Evolutionary conservation across 1,140 invertebrate species (phyloP).

Genomic region (Episyrphus balteatus): DNA sequence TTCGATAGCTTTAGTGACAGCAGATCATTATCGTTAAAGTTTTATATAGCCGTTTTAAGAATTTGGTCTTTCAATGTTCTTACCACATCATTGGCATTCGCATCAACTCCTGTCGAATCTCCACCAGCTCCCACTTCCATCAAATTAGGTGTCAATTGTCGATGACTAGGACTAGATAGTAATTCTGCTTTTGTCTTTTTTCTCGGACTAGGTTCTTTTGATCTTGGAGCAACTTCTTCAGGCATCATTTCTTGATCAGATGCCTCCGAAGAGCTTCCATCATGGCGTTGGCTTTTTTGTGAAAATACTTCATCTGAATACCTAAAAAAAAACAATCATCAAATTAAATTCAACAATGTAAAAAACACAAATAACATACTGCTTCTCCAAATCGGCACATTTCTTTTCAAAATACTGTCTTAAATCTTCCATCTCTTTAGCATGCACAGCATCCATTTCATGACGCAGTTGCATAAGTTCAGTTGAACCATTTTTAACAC

Average conservation of each 20-base stretch:
- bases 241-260: slow-evolving; percentile 27
- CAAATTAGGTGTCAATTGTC: slow-evolving; percentile 26
- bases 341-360: slow-evolving; percentile 5
- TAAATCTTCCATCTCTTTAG: slow-evolving; percentile 63
- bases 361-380: slow-evolving; percentile 39
- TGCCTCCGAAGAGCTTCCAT: slow-evolving; percentile 17
- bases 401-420: slow-evolving; percentile 67
- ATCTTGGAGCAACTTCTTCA: slow-evolving; percentile 12
- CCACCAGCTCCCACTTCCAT: neutral
- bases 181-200: slow-evolving; percentile 26
- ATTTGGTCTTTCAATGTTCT: slow-evolving; percentile 6
- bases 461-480: slow-evolving; percentile 41
- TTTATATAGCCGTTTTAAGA: too few relatives aligned
- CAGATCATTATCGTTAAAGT: too few relatives aligned
- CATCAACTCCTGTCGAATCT: slow-evolving; percentile 10
- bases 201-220: slow-evolving; percentile 22
- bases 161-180: slow-evolving; percentile 28
- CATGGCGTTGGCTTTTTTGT: slow-evolving; percentile 45
- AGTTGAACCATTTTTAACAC: slow-evolving; percentile 40
- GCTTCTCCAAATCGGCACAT: slow-evolving; percentile 62
- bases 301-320: slow-evolving; percentile 59
- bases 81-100: slow-evolving; percentile 8
- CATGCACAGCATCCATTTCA: slow-evolving; percentile 50
- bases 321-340: slow-evolving; percentile 21
- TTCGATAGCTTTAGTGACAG: too few relatives aligned